Conservation (phyloP, 92 coral and sea anemone genomes). For the Actinostola sp. region DNA sequence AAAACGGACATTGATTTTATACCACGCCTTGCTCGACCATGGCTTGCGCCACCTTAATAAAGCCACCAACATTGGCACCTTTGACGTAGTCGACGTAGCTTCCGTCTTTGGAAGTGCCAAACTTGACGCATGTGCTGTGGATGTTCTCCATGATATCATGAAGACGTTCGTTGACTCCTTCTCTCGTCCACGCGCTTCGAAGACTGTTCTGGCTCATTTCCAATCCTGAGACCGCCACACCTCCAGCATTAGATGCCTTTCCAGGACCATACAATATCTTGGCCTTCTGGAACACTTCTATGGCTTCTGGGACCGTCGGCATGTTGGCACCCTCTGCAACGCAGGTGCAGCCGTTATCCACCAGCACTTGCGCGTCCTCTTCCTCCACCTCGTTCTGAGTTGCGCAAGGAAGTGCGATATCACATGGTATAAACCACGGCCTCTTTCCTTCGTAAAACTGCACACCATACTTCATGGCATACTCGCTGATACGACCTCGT, state of each 20-base stretch:
- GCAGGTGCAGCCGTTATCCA: constrained; percentile 72
- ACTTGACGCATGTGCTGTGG: constrained; percentile 68
- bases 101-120: constrained; percentile 69
- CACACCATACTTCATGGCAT: constrained; percentile 62
- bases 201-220: constrained; percentile 93
- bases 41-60: constrained; percentile 72
- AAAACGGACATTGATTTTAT: constrained; percentile 7
- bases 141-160: constrained; percentile 92
- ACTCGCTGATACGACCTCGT: constrained; percentile 85
- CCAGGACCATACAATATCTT: constrained; percentile 82
- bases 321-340: constrained; percentile 92
- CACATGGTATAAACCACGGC: constrained; percentile 86
- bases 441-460: constrained; percentile 78
- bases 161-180: constrained; percentile 82
- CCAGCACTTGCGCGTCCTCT: constrained; percentile 73
- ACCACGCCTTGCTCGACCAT: constrained; percentile 80
- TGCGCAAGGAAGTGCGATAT: constrained; percentile 87
- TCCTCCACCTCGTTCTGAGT: constrained; percentile 82
- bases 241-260: constrained; percentile 91
- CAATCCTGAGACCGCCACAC: constrained; percentile 95
- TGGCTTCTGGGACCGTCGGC: constrained; percentile 82
- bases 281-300: constrained; percentile 71
- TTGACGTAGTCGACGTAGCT: constrained; percentile 68
- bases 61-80: constrained; percentile 76
- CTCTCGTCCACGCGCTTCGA: constrained; percentile 87